phyloP scores from a whole-genome alignment of 1,140 invertebrate species.

The Ptiloglossa arizonensis region DNA sequence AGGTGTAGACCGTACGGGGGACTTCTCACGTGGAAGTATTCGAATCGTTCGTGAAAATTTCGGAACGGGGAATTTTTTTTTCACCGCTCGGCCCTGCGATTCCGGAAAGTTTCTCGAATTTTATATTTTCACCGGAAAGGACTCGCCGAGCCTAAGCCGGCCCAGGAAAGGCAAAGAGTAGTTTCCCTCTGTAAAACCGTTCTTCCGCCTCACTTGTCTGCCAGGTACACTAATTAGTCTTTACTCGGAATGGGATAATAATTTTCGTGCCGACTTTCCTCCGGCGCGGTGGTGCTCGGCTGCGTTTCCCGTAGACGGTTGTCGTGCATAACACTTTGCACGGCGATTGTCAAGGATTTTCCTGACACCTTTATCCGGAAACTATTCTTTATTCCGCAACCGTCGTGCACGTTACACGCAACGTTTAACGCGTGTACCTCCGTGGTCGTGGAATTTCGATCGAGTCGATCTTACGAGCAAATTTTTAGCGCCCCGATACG shows the following conservation, averaged over 20 bases:
- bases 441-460: background rate
- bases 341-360: slow-evolving; percentile 48
- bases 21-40: background rate
- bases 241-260: slow-evolving; percentile 48
- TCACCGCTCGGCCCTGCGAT: background rate
- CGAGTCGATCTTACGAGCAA: too few relatives aligned
- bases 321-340: slow-evolving; percentile 10
- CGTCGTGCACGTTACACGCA: background rate
- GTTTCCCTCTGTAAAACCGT: slow-evolving; percentile 32
- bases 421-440: background rate
- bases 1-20: background rate
- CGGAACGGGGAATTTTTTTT: background rate
- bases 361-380: slow-evolving; percentile 29
- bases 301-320: slow-evolving; percentile 48
- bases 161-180: slow-evolving; percentile 6
- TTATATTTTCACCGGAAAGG: background rate
- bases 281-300: slow-evolving; percentile 2
- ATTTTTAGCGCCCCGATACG: too few relatives aligned
- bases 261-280: slow-evolving; percentile 50
- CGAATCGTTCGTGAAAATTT: background rate
- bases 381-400: slow-evolving; percentile 21
- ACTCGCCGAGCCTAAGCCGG: background rate
- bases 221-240: slow-evolving; percentile 47
- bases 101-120: background rate
- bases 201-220: slow-evolving; percentile 24